These are phyloP conservation scores for Encarsia formosa DNA, from an alignment of 2,888 invertebrate genomes.

Conservation along the genomic window DNA sequence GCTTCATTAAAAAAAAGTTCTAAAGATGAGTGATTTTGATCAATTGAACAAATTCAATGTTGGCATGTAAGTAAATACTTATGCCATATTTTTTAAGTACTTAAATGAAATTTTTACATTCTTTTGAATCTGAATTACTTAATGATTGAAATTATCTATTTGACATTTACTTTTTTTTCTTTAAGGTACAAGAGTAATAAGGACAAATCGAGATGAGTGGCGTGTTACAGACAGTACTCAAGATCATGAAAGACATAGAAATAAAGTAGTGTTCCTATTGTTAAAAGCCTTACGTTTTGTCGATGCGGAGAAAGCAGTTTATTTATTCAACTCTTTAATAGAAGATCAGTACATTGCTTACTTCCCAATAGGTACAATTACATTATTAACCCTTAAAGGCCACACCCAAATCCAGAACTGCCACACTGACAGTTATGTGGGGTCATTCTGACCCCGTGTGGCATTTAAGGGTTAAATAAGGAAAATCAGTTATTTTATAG, in stretches of 20 bases:
- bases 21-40: slow-evolving; percentile 8
- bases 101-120: slow-evolving; percentile 23
- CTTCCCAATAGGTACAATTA: slow-evolving; percentile 39
- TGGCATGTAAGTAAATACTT: slow-evolving; percentile 23
- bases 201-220: slow-evolving; percentile 33
- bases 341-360: slow-evolving; percentile 34
- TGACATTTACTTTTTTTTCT: slow-evolving; percentile 9
- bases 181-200: slow-evolving; percentile 20
- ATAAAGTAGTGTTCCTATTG: slow-evolving; percentile 32
- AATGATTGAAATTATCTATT: neutral
- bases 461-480: too few species aligned
- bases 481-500: too few species aligned
- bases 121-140: slow-evolving; percentile 27
- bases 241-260: slow-evolving; percentile 32
- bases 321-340: slow-evolving; percentile 35
- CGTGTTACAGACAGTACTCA: slow-evolving; percentile 24
- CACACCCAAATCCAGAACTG: too few species aligned
- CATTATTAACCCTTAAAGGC: neutral
- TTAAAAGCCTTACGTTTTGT: slow-evolving; percentile 33
- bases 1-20: slow-evolving; percentile 3
- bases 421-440: too few species aligned
- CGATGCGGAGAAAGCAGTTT: slow-evolving; percentile 32
- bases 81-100: slow-evolving; percentile 11
- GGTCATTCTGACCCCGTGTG: too few species aligned
- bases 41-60: slow-evolving; percentile 9